Conservation (phyloP, 2,113 vertebrate genomes). For the Silurus glanis region DNA sequence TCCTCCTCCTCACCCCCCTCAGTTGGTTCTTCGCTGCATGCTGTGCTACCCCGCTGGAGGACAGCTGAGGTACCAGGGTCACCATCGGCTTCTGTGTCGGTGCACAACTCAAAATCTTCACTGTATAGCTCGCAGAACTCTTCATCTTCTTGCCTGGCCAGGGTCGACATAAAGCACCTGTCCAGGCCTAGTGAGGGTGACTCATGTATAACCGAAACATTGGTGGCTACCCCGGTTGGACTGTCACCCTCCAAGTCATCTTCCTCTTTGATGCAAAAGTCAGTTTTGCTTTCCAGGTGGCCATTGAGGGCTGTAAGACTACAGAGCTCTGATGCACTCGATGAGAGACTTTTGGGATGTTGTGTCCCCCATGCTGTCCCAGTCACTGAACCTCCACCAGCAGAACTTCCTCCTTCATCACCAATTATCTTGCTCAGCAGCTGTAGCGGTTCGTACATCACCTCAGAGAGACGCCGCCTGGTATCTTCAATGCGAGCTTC, state of each 20-base stretch:
- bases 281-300: constrained; percentile 88
- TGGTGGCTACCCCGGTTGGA: constrained; percentile 64
- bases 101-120: constrained; percentile 86
- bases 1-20: constrained; percentile 61
- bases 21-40: constrained; percentile 75
- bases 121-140: constrained; percentile 93
- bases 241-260: constrained; percentile 84
- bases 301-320: constrained; percentile 83
- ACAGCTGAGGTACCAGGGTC: constrained; percentile 64
- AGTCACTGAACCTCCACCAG: constrained; percentile 75
- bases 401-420: constrained; percentile 80
- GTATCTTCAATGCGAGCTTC: constrained; percentile 98
- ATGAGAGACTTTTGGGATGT: constrained; percentile 89
- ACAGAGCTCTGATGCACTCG: constrained; percentile 91
- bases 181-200: constrained; percentile 81
- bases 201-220: constrained; percentile 57
- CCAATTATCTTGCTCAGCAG: constrained; percentile 98
- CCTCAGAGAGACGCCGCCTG: constrained; percentile 91
- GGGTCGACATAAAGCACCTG: constrained; percentile 87
- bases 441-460: constrained; percentile 94
- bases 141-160: constrained; percentile 92
- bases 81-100: constrained; percentile 78
- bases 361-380: constrained; percentile 73
- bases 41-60: constrained; percentile 63
- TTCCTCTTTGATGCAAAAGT: constrained; percentile 96